Evolutionary conservation across 2,888 invertebrate species (phyloP).

Genomic region (Dasypogon diadema): DNA sequence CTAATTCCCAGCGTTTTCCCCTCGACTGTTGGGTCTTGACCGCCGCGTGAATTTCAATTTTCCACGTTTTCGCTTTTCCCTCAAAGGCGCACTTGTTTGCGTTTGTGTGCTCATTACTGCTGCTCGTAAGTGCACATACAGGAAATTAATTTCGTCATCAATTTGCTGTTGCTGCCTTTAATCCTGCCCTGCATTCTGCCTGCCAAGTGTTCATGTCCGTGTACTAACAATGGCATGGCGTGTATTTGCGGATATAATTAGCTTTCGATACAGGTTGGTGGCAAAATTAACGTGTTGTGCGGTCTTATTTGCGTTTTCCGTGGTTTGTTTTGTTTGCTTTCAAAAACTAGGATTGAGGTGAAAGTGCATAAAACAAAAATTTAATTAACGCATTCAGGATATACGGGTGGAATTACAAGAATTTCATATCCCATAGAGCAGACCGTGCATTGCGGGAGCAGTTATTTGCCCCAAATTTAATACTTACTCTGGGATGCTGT

Average conservation of each 20-base stretch:
- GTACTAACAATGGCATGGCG: conserved; percentile 10
- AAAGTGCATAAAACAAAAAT: conserved; percentile 32
- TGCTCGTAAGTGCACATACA: conserved; percentile 29
- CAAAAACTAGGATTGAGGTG: conserved; percentile 22
- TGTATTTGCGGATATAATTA: conserved; percentile 45
- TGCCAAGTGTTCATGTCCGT: conserved; percentile 19
- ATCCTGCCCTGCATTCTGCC: conserved; percentile 23
- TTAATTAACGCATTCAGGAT: conserved; percentile 26
- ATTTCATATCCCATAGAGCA: no score
- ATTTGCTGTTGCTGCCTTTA: conserved; percentile 33
- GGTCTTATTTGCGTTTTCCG: conserved; percentile 47
- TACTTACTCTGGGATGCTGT: no score
- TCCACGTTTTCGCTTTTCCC: conserved; percentile 25
- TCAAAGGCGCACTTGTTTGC: background rate
- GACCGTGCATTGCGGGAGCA: no score
- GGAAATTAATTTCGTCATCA: conserved; percentile 52
- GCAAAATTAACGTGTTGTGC: conserved; percentile 38
- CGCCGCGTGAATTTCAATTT: conserved; percentile 27
- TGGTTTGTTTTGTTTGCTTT: conserved; percentile 41
- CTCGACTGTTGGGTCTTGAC: background rate
- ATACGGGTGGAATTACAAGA: no score
- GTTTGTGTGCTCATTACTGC: conserved; percentile 25
- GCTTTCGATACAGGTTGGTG: conserved; percentile 18
- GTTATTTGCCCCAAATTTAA: no score
- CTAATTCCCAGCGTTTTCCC: background rate